These are phyloP conservation scores for Caenorhabditis sulstoni DNA, from an alignment of 2,888 invertebrate genomes.

Conservation along the genomic window DNA sequence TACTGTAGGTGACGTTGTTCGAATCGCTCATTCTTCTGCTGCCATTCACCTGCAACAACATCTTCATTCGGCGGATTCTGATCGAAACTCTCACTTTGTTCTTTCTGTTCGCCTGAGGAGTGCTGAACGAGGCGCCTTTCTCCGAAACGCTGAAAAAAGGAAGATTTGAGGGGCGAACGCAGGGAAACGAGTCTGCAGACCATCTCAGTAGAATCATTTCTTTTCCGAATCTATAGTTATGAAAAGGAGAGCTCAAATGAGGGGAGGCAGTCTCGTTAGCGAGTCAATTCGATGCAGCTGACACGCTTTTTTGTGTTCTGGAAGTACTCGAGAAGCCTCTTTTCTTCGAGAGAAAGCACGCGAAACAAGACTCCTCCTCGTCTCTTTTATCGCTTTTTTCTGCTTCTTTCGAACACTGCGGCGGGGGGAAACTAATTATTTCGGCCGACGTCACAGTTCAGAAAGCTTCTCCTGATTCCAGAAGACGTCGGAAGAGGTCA, in stretches of 20 bases:
- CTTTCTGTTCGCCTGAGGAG: constrained; percentile 66
- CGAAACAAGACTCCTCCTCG: background rate
- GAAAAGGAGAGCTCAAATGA: background rate
- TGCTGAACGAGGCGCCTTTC: constrained; percentile 65
- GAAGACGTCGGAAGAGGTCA: background rate
- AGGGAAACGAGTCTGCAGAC: constrained; percentile 1
- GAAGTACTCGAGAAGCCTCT: too few relatives aligned
- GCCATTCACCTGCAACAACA: constrained; percentile 47
- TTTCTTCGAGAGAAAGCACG: too few relatives aligned
- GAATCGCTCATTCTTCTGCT: constrained; percentile 62
- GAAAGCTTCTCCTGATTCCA: background rate
- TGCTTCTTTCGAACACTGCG: too few relatives aligned
- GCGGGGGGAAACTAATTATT: too few relatives aligned
- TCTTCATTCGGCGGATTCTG: background rate
- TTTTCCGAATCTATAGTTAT: background rate
- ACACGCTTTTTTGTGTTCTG: constrained; percentile 35
- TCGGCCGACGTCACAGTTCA: background rate
- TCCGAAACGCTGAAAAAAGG: constrained; percentile 62
- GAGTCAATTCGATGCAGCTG: constrained; percentile 52
- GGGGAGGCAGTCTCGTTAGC: constrained; percentile 12
- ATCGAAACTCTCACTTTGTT: constrained; percentile 50
- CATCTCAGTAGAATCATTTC: constrained; percentile 35
- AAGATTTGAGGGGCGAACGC: background rate
- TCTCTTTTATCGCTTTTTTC: constrained; percentile 12
- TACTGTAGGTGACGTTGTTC: constrained; percentile 51